Evolutionary conservation across 2,113 vertebrate genomes (phyloP), one percentile per base, ranked within the genome.

Genomic region (Ictalurus punctatus): DNA sequence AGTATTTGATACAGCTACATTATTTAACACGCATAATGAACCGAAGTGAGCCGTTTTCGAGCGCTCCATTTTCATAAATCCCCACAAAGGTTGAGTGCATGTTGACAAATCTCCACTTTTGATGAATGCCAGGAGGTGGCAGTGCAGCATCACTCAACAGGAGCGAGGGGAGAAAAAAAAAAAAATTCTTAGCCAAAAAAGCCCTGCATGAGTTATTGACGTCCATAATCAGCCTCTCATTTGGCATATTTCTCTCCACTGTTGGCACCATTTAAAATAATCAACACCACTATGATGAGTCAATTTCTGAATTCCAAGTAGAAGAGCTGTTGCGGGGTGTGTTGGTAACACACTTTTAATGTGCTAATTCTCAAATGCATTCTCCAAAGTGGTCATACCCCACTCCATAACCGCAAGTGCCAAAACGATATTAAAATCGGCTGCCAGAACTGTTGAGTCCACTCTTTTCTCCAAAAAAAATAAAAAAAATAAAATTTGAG

Each of bases 61-160:
- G 63, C 80, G 63, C 58, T 78, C 63, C 40, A 21, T 67, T 79
- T 89, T 67, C 19, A 85, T 80, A 65, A 67, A 93, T n/a, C 80
- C 67, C 58, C 16, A 19, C 52, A 88, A 83, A 88, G 37, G 52
- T 84, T 78, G 58, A 88, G 83, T 65, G n/a, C 30, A 85, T 30
- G 27, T 63, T 78, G 86, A 87, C 16, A 13, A 90, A 79, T 34
- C 21, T 59, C 34, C 73, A 48, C 30, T 88, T 91, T 69, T 83
- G n/a, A 21, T 19, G 30, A 21, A 65, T 23, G 17, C 91, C 96
- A 95, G 94, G 92, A 96, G 96, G 95, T 95, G 95, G 94, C 96
- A 96, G 95, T 95, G 91, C 90, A 94, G 93, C 92, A 94, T 94
- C 92, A 94, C 93, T 88, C 71, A 95, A 94, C 37, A 9, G 16